A percentile compares a stretch with the other conserved stretches of the same genome.
Evolutionary conservation across 2,888 invertebrate species (phyloP).

Genomic region (Clitarchus hookeri): DNA sequence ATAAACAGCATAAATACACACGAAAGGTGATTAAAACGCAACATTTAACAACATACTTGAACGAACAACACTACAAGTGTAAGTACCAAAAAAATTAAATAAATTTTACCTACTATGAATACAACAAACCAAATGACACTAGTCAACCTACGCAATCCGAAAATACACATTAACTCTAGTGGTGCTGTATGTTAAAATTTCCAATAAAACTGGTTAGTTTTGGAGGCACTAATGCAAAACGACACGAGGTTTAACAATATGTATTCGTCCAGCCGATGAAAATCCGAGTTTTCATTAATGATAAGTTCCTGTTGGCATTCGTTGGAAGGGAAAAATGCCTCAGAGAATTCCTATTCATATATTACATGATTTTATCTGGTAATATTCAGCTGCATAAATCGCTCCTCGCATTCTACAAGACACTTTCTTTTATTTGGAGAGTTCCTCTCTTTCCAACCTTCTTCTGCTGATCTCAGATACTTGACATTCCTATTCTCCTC

Average conservation of each 20-base stretch:
- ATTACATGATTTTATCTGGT: background rate
- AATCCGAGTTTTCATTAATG: background rate
- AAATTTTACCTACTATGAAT: too few relatives aligned
- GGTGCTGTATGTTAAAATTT: too few relatives aligned
- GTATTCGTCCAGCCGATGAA: background rate
- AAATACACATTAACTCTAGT: too few relatives aligned
- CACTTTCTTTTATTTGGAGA: background rate
- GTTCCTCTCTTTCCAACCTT: background rate
- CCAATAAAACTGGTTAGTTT: too few relatives aligned
- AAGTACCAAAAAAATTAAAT: too few relatives aligned
- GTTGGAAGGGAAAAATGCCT: background rate
- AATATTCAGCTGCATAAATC: background rate
- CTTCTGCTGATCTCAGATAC: background rate
- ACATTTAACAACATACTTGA: too few relatives aligned
- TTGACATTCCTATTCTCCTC: background rate
- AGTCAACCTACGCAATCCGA: too few relatives aligned
- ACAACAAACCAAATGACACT: too few relatives aligned
- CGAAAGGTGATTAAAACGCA: too few relatives aligned
- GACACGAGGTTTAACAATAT: background rate
- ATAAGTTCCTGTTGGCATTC: background rate
- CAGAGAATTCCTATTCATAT: background rate
- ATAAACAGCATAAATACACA: too few relatives aligned
- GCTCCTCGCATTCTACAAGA: background rate
- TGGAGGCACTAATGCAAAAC: too few relatives aligned
- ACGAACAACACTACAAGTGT: too few relatives aligned